Evolutionary conservation across 2,113 vertebrate genomes (phyloP).

Genomic region (Notarius lentiginosus): DNA sequence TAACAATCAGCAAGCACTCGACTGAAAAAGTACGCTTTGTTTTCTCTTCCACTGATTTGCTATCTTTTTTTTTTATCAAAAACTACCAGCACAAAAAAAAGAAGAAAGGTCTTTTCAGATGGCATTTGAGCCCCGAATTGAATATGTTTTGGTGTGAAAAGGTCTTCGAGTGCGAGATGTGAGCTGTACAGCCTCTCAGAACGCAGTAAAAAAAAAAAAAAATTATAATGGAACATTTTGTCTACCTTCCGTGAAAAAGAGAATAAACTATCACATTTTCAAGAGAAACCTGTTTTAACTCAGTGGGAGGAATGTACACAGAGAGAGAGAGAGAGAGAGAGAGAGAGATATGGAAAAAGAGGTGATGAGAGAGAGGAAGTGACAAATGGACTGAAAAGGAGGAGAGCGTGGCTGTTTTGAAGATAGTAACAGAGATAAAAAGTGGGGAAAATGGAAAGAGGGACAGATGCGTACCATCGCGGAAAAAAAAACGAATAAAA

Average conservation of each 20-base stretch:
- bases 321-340: background rate
- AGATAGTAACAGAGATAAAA: background rate
- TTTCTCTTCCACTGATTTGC: background rate
- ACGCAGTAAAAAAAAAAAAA: background rate
- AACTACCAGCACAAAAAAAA: background rate
- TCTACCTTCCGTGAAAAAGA: background rate
- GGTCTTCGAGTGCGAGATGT: background rate
- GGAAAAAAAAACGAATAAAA: background rate
- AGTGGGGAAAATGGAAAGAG: background rate
- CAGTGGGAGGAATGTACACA: background rate
- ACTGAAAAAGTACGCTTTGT: background rate
- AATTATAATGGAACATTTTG: constrained; percentile 15
- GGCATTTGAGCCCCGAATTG: background rate
- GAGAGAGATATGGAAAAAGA: background rate
- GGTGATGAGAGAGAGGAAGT: background rate
- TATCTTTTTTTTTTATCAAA: background rate
- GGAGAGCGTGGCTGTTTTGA: background rate
- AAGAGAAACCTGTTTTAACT: constrained; percentile 31
- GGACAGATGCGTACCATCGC: background rate
- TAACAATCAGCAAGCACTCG: background rate
- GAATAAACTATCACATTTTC: background rate
- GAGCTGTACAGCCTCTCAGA: background rate
- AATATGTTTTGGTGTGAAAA: background rate
- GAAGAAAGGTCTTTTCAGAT: background rate
- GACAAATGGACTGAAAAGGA: background rate